Evolutionary conservation across 2,797 vertebrate genomes (phyloP).

Genomic region (Enteromius mattozi): DNA sequence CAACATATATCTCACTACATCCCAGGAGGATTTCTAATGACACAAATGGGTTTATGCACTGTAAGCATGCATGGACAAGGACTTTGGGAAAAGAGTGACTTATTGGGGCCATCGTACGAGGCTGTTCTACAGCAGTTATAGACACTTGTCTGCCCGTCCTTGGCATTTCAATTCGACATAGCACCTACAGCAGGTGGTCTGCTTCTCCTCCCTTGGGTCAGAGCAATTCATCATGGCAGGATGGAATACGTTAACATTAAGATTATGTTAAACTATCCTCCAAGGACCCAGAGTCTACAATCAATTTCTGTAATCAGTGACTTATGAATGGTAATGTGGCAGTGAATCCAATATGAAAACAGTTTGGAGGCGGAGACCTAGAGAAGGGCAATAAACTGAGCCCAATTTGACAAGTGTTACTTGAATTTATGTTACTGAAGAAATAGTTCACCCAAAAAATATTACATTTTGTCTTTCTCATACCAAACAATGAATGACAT

Average conservation of each 20-base stretch:
- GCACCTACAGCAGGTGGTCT: constrained; percentile 65
- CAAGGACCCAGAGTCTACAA: constrained; percentile 54
- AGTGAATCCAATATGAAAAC: constrained; percentile 64
- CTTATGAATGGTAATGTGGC: constrained; percentile 67
- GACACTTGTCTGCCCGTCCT: constrained; percentile 52
- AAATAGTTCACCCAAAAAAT: not conserved
- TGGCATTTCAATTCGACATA: constrained; percentile 70
- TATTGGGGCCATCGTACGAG: constrained; percentile 54
- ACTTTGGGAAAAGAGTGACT: constrained; percentile 43
- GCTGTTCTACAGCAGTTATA: constrained; percentile 65
- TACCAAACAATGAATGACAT: not conserved
- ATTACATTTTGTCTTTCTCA: not conserved
- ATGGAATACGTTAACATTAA: constrained; percentile 70
- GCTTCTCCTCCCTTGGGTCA: constrained; percentile 59
- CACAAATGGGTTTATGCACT: constrained; percentile 29
- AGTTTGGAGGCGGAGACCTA: constrained; percentile 6
- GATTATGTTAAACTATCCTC: constrained; percentile 67
- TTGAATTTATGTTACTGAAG: not conserved
- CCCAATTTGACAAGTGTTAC: not conserved
- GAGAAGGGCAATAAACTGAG: constrained; percentile 36
- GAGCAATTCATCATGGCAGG: constrained; percentile 66
- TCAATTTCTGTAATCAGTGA: constrained; percentile 63
- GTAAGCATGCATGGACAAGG: constrained; percentile 41
- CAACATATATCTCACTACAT: constrained; percentile 25
- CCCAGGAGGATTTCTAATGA: constrained; percentile 46